phyloP scores from a whole-genome alignment of 2,113 vertebrate genomes.

The Embiotoca jacksoni region DNA sequence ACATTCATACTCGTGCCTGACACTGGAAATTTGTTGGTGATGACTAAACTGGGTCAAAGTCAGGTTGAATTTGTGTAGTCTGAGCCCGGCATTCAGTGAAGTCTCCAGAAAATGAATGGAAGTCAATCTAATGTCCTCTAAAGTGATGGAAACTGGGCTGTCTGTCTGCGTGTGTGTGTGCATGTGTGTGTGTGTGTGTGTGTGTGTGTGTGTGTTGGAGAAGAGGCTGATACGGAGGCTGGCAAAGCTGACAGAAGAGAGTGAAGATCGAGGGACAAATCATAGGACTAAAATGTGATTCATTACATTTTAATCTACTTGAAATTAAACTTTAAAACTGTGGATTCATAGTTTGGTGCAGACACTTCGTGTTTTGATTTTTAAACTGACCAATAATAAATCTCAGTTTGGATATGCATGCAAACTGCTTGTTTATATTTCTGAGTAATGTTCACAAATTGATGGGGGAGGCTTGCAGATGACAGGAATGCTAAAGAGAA shows the following conservation, averaged over 20 bases:
- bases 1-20: too few species aligned
- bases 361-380: background rate
- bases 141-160: background rate
- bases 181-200: too few species aligned
- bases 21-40: too few species aligned
- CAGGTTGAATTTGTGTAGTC: too few species aligned
- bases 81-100: too few species aligned
- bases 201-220: too few species aligned
- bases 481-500: conserved; percentile 12
- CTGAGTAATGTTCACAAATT: conserved; percentile 14
- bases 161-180: too few species aligned
- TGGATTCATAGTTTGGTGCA: background rate
- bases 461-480: background rate
- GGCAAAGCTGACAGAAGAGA: background rate
- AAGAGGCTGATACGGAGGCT: too few species aligned
- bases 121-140: background rate
- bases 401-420: conserved; percentile 2
- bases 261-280: background rate
- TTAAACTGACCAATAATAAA: conserved; percentile 22
- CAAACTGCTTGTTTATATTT: conserved; percentile 26
- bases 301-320: conserved; percentile 39
- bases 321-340: conserved; percentile 38
- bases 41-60: too few species aligned
- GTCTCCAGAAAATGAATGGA: too few species aligned
- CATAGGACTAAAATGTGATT: conserved; percentile 18